A percentile compares a stretch with the other conserved stretches of the same genome.
Evolutionary conservation across 2,797 vertebrate genomes (phyloP).

Genomic region (Sus cebifrons): DNA sequence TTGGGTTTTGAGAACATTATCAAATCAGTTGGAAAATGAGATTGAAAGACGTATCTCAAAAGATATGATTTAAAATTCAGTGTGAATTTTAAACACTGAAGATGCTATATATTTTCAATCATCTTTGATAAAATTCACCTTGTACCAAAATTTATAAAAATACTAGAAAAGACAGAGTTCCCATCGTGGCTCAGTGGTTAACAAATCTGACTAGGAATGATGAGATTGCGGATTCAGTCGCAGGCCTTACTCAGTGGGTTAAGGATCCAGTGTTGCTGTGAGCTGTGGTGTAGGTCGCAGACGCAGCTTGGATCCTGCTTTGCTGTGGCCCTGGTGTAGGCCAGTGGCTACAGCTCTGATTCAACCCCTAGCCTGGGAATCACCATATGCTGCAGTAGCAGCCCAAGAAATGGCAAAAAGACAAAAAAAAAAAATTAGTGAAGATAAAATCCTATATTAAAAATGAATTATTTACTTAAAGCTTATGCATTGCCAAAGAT

Average conservation of each 20-base stretch:
- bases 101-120: not conserved
- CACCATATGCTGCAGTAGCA: no score
- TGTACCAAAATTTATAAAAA: slow-evolving; percentile 9
- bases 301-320: no score
- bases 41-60: not conserved
- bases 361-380: no score
- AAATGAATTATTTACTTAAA: not conserved
- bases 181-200: no score
- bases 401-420: no score
- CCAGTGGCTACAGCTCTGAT: no score
- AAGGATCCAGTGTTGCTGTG: no score
- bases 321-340: no score
- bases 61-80: not conserved
- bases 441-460: not conserved
- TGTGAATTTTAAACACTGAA: not conserved
- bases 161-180: not conserved
- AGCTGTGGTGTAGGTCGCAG: no score
- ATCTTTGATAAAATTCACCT: slow-evolving; percentile 40
- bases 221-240: no score
- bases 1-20: not conserved
- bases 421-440: not conserved
- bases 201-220: no score
- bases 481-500: not conserved
- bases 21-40: slow-evolving; percentile 47
- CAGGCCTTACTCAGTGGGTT: no score